Evolutionary conservation across 2,113 vertebrate species (phyloP).

Genomic region (Indri indri): DNA sequence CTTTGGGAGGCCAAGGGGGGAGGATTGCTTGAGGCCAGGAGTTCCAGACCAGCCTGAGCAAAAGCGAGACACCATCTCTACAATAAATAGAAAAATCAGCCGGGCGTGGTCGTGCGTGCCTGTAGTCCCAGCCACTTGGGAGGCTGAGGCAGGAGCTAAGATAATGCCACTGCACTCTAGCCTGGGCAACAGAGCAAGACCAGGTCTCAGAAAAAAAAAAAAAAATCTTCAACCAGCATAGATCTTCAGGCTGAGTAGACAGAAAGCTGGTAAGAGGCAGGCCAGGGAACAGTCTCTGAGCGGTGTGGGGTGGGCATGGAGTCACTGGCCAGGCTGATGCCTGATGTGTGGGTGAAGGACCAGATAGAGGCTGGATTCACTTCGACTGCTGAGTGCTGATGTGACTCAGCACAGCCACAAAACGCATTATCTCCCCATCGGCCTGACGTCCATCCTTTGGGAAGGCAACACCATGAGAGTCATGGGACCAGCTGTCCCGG

Average conservation of each 20-base stretch:
- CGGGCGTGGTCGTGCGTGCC: no score
- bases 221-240: not conserved
- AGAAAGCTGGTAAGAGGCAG: not conserved
- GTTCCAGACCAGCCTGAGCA: no score
- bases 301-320: not conserved
- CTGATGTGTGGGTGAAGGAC: not conserved
- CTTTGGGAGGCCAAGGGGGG: no score
- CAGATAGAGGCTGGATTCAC: not conserved
- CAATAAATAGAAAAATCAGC: no score
- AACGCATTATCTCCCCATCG: not conserved
- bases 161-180: no score
- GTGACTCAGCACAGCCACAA: not conserved
- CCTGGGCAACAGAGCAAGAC: no score
- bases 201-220: no score
- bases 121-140: no score
- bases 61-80: no score
- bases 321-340: not conserved
- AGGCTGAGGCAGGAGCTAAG: no score
- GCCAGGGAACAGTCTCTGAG: not conserved
- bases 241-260: not conserved
- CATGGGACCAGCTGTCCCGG: not conserved
- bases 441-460: not conserved
- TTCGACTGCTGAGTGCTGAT: not conserved
- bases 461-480: not conserved
- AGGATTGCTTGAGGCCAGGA: no score